Conservation (phyloP, 2,888 invertebrate genomes). For the Alitta virens region DNA sequence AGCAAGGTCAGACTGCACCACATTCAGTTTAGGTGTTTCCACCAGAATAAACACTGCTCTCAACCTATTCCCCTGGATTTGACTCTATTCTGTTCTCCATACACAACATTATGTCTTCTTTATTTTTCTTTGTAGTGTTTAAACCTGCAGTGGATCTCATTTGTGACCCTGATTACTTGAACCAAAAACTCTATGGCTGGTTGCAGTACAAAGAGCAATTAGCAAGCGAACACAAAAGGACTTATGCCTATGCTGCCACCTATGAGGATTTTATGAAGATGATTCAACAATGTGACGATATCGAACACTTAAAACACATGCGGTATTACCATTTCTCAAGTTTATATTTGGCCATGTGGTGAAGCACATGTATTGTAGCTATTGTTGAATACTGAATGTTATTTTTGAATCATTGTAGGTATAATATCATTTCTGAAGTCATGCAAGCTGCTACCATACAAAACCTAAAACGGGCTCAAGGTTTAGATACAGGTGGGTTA, state of each 20-base stretch:
- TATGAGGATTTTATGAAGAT: conserved; percentile 86
- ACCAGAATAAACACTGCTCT: too few species aligned
- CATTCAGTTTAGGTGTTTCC: too few species aligned
- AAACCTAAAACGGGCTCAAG: conserved; percentile 83
- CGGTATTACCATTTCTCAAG: too few species aligned
- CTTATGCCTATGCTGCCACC: conserved; percentile 83
- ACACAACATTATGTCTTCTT: too few species aligned
- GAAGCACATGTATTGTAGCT: too few species aligned
- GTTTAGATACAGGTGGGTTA: conserved; percentile 52
- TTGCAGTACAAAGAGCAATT: conserved; percentile 76
- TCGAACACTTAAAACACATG: conserved; percentile 80
- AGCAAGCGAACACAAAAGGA: conserved; percentile 69
- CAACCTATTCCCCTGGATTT: too few species aligned
- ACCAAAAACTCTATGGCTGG: conserved; percentile 80
- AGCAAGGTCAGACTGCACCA: too few species aligned
- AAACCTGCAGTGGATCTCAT: conserved; percentile 79
- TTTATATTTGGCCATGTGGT: too few species aligned
- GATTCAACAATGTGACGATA: conserved; percentile 76
- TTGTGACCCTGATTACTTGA: conserved; percentile 88
- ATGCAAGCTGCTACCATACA: conserved; percentile 91
- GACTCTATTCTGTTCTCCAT: too few species aligned
- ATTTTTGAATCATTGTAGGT: conserved; percentile 59
- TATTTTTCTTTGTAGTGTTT: conserved; percentile 63
- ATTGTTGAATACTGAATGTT: not conserved
- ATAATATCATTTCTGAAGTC: conserved; percentile 85